phyloP scores from a whole-genome alignment of 2,888 invertebrate species.

The Entomobrya multifasciata region DNA sequence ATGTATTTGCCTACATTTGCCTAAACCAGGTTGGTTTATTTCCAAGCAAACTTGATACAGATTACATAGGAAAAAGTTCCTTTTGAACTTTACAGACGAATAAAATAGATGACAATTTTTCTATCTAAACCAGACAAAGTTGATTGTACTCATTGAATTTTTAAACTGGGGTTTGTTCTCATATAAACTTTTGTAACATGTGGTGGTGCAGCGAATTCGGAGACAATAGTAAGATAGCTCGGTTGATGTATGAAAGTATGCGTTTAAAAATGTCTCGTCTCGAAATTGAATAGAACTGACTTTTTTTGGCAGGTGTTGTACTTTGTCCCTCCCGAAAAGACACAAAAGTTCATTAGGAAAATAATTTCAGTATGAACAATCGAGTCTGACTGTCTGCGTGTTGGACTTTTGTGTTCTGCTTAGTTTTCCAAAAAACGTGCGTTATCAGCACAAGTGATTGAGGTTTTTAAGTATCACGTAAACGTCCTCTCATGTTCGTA shows the following conservation, averaged over 20 bases:
- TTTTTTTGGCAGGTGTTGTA: constrained; percentile 16
- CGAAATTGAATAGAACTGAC: too few relatives aligned
- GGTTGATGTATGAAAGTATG: too few relatives aligned
- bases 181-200: neutral
- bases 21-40: too few relatives aligned
- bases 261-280: too few relatives aligned
- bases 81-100: neutral
- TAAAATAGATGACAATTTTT: neutral
- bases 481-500: neutral
- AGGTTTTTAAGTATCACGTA: neutral
- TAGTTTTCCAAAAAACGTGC: neutral
- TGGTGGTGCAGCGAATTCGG: neutral
- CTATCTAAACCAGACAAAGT: constrained; percentile 1
- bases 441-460: too few relatives aligned
- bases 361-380: neutral
- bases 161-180: neutral
- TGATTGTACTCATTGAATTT: constrained; percentile 28
- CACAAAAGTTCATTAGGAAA: constrained; percentile 36
- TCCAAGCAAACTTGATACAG: too few relatives aligned
- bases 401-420: neutral
- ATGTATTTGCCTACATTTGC: too few relatives aligned
- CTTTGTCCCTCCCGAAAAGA: neutral
- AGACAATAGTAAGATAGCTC: neutral
- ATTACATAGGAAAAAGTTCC: too few relatives aligned
- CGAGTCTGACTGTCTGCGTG: neutral